phyloP scores from a whole-genome alignment of 1,140 invertebrate species.

The Lepidurus packardi region DNA sequence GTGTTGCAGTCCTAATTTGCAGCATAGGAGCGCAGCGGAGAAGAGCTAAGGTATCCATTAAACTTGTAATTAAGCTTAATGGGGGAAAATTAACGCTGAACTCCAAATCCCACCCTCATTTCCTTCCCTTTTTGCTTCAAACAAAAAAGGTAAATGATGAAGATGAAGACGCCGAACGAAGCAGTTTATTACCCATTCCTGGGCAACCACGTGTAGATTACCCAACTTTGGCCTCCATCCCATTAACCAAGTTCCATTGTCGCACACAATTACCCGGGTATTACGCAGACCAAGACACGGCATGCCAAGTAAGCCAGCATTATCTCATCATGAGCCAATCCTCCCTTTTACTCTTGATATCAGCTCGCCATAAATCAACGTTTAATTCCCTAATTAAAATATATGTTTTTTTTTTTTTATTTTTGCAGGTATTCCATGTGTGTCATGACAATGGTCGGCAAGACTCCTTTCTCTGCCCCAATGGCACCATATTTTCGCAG shows the following conservation, averaged over 20 bases:
- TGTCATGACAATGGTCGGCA: conserved; percentile 45
- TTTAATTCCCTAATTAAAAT: conserved; percentile 1
- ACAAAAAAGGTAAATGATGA: not conserved
- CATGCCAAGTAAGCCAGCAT: conserved; percentile 32
- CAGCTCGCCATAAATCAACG: not conserved
- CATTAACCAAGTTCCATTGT: conserved; percentile 31
- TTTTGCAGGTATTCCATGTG: conserved; percentile 49
- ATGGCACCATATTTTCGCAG: conserved; percentile 83
- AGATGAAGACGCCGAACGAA: not conserved
- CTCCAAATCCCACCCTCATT: not conserved
- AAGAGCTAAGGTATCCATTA: conserved; percentile 7
- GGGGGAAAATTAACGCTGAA: not conserved
- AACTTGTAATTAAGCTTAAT: conserved; percentile 16
- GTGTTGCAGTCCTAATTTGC: not conserved
- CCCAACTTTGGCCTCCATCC: conserved; percentile 29
- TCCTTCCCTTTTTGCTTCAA: not conserved
- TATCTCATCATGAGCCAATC: not conserved
- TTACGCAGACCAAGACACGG: conserved; percentile 32
- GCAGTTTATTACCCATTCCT: conserved; percentile 24
- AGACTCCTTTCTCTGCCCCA: conserved; percentile 70
- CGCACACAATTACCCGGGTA: conserved; percentile 32
- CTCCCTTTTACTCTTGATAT: not conserved
- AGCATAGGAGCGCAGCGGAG: not conserved
- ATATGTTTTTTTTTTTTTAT: not conserved
- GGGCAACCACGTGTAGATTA: conserved; percentile 32